A percentile compares a stretch with the other conserved stretches of the same genome.
Evolutionary conservation across 2,797 vertebrate genomes (phyloP).

Genomic region (Phoxinus dragarum): DNA sequence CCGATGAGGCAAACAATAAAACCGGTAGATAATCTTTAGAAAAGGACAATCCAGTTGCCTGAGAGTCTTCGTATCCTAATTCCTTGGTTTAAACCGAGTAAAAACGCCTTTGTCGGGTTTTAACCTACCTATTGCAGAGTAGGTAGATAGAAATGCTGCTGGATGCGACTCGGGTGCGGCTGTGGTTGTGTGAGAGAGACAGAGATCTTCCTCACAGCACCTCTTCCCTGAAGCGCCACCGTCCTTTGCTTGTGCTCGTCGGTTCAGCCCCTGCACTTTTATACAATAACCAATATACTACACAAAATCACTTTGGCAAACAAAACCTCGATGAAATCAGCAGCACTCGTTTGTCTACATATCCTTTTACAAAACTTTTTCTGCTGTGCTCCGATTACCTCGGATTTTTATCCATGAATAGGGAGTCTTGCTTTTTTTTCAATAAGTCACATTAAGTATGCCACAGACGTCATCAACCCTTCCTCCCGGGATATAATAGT

Average conservation of each 20-base stretch:
- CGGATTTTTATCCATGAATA: conserved; percentile 95
- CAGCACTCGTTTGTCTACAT: conserved; percentile 79
- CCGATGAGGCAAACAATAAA: conserved; percentile 62
- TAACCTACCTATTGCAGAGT: conserved; percentile 82
- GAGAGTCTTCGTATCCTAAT: conserved; percentile 47
- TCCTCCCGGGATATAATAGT: conserved; percentile 97
- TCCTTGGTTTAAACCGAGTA: conserved; percentile 53
- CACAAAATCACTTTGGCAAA: conserved; percentile 61
- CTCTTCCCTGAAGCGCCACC: conserved; percentile 82
- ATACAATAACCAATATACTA: conserved; percentile 69
- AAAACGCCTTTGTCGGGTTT: conserved; percentile 26
- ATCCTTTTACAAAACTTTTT: conserved; percentile 87
- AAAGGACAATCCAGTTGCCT: conserved; percentile 43
- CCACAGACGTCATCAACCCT: conserved; percentile 97
- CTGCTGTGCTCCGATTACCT: conserved; percentile 87
- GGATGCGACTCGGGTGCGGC: conserved; percentile 79
- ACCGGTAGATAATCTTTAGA: conserved; percentile 52
- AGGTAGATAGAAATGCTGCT: conserved; percentile 70
- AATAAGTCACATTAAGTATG: conserved; percentile 96
- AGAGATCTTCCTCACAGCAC: conserved; percentile 79
- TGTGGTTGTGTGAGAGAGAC: conserved; percentile 70
- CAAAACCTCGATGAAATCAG: conserved; percentile 55
- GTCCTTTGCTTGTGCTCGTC: conserved; percentile 81
- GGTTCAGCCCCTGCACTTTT: conserved; percentile 81
- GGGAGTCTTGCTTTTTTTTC: conserved; percentile 83